Evolutionary conservation across 64 coral and sea anemone species (phyloP).

Genomic region (Montipora cactus): DNA sequence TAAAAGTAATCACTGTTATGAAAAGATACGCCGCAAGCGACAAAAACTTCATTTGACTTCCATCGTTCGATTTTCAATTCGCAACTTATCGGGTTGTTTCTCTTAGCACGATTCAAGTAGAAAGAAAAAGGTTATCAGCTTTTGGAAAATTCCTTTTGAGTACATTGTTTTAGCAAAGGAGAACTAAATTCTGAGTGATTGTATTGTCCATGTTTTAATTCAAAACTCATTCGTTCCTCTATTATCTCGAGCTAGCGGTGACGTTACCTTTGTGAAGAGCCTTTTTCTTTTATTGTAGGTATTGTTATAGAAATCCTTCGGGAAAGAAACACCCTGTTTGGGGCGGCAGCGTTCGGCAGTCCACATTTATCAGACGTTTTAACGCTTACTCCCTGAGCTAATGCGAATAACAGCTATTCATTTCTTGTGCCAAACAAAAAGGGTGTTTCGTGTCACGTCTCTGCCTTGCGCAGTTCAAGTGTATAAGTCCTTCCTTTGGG

Average conservation of each 20-base stretch:
- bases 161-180: constrained; percentile 86
- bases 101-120: no score
- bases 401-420: neutral
- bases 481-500: constrained; percentile 26
- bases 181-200: constrained; percentile 94
- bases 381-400: neutral
- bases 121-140: constrained; percentile 70
- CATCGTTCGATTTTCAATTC: neutral
- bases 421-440: neutral
- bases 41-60: neutral
- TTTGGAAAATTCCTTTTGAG: constrained; percentile 68
- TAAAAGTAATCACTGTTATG: neutral
- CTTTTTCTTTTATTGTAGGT: constrained; percentile 76
- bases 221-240: constrained; percentile 83
- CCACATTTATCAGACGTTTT: neutral
- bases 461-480: constrained; percentile 27
- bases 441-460: constrained; percentile 20
- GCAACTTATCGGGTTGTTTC: neutral
- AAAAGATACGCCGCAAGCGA: neutral
- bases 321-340: constrained; percentile 52
- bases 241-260: constrained; percentile 61
- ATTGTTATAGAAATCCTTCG: constrained; percentile 67
- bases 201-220: constrained; percentile 96
- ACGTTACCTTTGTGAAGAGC: constrained; percentile 74
- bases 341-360: no score